Evolutionary conservation across 2,113 vertebrate species (phyloP).

Genomic region (Ceyx cyanopectus): DNA sequence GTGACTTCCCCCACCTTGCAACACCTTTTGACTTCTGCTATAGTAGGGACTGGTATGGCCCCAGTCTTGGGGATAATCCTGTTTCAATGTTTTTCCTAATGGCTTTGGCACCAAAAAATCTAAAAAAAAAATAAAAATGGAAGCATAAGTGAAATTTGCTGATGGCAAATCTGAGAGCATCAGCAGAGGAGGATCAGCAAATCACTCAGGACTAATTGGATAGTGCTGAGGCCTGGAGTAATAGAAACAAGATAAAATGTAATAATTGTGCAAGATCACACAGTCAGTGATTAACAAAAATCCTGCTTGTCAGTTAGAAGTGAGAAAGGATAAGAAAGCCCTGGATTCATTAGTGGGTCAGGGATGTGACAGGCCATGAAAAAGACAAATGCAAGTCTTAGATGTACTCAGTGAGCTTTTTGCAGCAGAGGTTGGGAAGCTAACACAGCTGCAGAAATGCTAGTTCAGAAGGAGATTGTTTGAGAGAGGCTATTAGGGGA

Average conservation of each 20-base stretch:
- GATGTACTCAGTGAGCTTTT: neutral
- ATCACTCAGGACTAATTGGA: conserved; percentile 69
- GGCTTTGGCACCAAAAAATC: neutral
- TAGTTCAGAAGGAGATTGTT: neutral
- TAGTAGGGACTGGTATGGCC: neutral
- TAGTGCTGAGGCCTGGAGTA: conserved; percentile 39
- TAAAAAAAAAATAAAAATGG: neutral
- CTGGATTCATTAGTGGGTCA: conserved; percentile 39
- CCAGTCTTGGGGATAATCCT: conserved; percentile 26
- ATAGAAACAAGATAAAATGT: conserved; percentile 65
- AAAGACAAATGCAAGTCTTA: neutral
- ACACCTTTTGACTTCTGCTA: neutral
- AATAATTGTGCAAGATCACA: conserved; percentile 58
- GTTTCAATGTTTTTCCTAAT: conserved; percentile 29
- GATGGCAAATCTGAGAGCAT: conserved; percentile 43
- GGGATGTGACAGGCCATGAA: neutral
- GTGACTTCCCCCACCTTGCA: neutral
- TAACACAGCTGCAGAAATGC: neutral
- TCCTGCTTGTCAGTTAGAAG: conserved; percentile 13
- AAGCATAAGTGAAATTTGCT: conserved; percentile 25
- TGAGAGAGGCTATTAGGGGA: neutral
- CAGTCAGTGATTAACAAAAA: conserved; percentile 54
- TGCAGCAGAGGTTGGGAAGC: neutral
- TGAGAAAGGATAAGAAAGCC: conserved; percentile 50
- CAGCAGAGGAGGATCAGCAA: conserved; percentile 43